Evolutionary conservation across 1,140 invertebrate genomes (phyloP), one percentile per base, ranked within the genome.

Genomic region (Frieseomelitta varia): DNA sequence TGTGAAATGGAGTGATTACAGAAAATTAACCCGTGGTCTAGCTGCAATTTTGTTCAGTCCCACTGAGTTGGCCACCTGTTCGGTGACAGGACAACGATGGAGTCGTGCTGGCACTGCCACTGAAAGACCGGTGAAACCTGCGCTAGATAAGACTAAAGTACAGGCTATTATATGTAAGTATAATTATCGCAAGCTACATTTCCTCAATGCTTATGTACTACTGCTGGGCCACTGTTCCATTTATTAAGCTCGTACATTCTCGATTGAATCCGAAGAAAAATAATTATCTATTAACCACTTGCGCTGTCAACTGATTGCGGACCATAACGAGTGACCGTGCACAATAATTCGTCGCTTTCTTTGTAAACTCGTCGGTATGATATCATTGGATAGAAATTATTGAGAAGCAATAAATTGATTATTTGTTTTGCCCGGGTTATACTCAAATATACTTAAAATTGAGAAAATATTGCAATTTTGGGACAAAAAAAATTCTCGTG

Each of bases 31-130:
- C 27, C 95, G 97, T 73, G 96, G 96, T 75, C 93, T 97, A 86
- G 97, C 97, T 53, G 96, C 96, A n/a, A 96, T 97, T 89, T 91
- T 97, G 81, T 97, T 97, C 93, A 97, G 96, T 91, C 97, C 96
- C 3, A 96, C 96, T 82, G 97, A 97, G 92, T 92, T 97, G 90
- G 97, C 97, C 53, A 97, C 96, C 30, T 97, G 96, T 92, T 97
- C 97, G 39, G 97, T 97, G 47, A 97, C 97, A 63, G 97, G 97
- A 24, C 97, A 97, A 94, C 95, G 97, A 86, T 97, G 96, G 96
- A 97, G 96, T 90, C 95, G 96, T 53, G 96, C 96, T 69, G 96
- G 97, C 30, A 96, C 96, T 84, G 96, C 96, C 76, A 94, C 94
- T 47, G 96, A 96, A 91, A 95, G 97, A 82, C 96, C 96, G 12